phyloP scores from a whole-genome alignment of 2,888 invertebrate genomes.

The Diadegma fenestrale region DNA sequence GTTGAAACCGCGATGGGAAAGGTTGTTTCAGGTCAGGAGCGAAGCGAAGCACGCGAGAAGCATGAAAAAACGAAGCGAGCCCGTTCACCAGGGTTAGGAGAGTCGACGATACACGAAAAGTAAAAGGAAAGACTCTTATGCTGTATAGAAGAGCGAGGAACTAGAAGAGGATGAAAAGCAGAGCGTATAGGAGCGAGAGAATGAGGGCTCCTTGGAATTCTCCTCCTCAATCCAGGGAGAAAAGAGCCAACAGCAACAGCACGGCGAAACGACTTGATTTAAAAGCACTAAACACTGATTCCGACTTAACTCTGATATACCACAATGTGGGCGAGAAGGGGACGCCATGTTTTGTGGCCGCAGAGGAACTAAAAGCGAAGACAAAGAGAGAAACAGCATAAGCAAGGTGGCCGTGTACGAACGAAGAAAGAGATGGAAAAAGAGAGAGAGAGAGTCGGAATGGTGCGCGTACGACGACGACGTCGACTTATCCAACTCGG shows the following conservation, averaged over 20 bases:
- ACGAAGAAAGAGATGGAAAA: not conserved
- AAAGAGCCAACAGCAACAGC: constrained; percentile 49
- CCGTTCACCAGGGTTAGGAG: constrained; percentile 20
- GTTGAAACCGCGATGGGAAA: constrained; percentile 19
- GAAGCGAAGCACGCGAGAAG: constrained; percentile 26
- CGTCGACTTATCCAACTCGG: constrained; percentile 61
- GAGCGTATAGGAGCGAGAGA: constrained; percentile 36
- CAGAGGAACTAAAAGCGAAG: constrained; percentile 42
- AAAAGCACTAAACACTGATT: constrained; percentile 82
- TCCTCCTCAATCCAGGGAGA: constrained; percentile 55
- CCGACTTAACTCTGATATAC: constrained; percentile 80
- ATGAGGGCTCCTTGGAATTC: constrained; percentile 55
- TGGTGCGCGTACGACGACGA: constrained; percentile 37
- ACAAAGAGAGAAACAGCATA: constrained; percentile 1
- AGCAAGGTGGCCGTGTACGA: not conserved
- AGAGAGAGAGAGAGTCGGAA: constrained; percentile 6
- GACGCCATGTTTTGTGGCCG: constrained; percentile 61
- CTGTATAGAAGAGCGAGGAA: constrained; percentile 13
- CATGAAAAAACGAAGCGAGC: constrained; percentile 39
- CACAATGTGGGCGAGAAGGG: constrained; percentile 66
- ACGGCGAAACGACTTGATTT: constrained; percentile 74
- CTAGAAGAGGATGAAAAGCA: too few species aligned
- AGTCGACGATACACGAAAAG: constrained; percentile 2
- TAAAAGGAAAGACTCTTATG: not conserved
- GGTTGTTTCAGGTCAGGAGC: constrained; percentile 54